Base-by-base conservation (phyloP, 1,140 invertebrate species). In the Hyphantria cunea region DNA sequence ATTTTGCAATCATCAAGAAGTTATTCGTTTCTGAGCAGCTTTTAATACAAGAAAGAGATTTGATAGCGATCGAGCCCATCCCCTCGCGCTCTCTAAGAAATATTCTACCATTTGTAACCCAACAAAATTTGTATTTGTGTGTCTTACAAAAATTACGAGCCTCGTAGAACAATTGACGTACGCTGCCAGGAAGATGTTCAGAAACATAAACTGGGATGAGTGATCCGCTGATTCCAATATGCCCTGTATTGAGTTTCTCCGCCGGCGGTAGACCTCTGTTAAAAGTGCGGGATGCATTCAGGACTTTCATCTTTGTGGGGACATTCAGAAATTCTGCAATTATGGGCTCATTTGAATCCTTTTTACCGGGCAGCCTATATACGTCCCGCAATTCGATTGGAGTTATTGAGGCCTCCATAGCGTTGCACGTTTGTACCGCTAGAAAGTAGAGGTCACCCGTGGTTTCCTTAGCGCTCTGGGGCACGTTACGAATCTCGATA, bases 361-460 rank as follows among this genome's bases (percentile, higher is more conserved):
- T 54, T 39, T 63, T 63, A 5, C 60, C 51, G 6, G 50, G 60
- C 6, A 63, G 33, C 0, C 60, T 50, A n/a, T 54, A 63, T 0
- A 63, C 34, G n/a, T 63, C 60, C 14, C 60, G 44, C 10, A 63
- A n/a, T 33, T 62, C 49, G 6, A 32, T 41, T 39, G 50, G 14
- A 5, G 45, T 34, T 45, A 13, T 14, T 8, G 42, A 45, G 7
- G 42, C n/a, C 14, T 45, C n/a, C 14, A 45, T 13, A 14, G 42
- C 14, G n/a, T 45, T 14, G 14, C n/a, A 45, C n/a, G 42, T 44
- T 44, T 44, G 15, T 48, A 48, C 9, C 11, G 32, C 17, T 5
- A 34, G 33, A 9, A 9, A 34, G 9, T 9, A 34, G 33, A 34
- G 33, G 11, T 51, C 11, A 10, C 47, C 9, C 6, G n/a, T 11